Conservation (phyloP, 2,113 vertebrate genomes). For the Cinclus cinclus region DNA sequence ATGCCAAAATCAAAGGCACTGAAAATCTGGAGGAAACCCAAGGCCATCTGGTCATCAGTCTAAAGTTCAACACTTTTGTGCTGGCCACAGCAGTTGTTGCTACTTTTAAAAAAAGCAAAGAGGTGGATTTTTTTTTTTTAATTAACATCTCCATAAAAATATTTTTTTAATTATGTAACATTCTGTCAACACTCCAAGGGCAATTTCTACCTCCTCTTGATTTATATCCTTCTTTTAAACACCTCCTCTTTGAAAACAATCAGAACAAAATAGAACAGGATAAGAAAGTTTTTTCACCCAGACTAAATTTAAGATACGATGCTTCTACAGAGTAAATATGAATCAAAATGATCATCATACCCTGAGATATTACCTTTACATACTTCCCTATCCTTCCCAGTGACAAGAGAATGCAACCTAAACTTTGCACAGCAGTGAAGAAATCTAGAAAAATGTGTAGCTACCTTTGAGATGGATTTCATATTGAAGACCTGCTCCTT, state of each 20-base stretch:
- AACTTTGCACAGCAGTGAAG: neutral
- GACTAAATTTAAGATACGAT: neutral
- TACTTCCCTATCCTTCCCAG: neutral
- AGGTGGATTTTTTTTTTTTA: neutral
- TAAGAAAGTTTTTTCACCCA: neutral
- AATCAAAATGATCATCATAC: neutral
- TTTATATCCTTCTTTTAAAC: neutral
- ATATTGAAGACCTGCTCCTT: neutral
- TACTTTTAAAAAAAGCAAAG: neutral
- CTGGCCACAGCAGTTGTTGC: neutral
- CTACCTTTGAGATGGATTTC: neutral
- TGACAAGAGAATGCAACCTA: neutral
- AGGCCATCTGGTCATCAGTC: neutral
- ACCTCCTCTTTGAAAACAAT: neutral
- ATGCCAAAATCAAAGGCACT: neutral
- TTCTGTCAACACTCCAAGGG: neutral
- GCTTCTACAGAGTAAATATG: neutral
- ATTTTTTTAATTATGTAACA: neutral
- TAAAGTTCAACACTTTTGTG: neutral
- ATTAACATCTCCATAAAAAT: neutral
- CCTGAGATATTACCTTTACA: neutral
- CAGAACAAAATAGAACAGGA: neutral
- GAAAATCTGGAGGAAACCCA: slow-evolving; percentile 16
- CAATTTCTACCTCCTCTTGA: neutral
- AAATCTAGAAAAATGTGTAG: neutral